Evolutionary conservation across 2,888 invertebrate species (phyloP), one percentile per base, ranked within the genome.

Genomic region (Chymomyza amoena): DNA sequence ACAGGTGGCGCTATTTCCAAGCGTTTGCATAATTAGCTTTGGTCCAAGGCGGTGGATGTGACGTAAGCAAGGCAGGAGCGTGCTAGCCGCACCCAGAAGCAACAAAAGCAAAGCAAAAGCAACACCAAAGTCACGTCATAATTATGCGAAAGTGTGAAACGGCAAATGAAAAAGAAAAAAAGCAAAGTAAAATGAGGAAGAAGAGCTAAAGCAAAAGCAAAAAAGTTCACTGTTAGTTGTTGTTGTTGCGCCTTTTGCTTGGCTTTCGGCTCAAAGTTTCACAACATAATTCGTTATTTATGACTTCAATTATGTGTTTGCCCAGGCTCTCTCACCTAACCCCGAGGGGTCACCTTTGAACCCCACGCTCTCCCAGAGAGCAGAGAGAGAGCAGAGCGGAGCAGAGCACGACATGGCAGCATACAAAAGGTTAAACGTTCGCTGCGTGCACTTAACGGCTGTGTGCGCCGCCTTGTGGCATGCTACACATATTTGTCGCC

Each of bases 271-370:
- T 54, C 54, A 79, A 75, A 79, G 86, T 87, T 85, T 85, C 70
- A 76, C 74, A 88, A 80, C 85, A 87, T 88, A 85, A 84, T 85
- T 81, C 89, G 84, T 87, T 88, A 87, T 87, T 87, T 87, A 89
- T 87, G 81, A 80, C 87, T 85, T 85, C 89, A 87, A 87, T 87
- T 87, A 88, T 87, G 87, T 83, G 87, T 83, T 84, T 79, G 81
- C 75, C 81, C 77, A 73, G 73, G 84, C 36, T 32, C 15, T 28
- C 9, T 18, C n/a, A n/a, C n/a, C 16, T 54, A 18, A 18, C 18
- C 52, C 39, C 39, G 13, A 45, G 39, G 13, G 13, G 39, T 45
- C 39, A 45, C 39, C 39, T 45, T 13, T 45, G 39, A 45, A 13
- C 39, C 39, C 36, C 39, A 13, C 36, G 4, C 36, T 45, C 13